phyloP scores from a whole-genome alignment of 2,113 vertebrate genomes.

The Erinaceus europaeus region DNA sequence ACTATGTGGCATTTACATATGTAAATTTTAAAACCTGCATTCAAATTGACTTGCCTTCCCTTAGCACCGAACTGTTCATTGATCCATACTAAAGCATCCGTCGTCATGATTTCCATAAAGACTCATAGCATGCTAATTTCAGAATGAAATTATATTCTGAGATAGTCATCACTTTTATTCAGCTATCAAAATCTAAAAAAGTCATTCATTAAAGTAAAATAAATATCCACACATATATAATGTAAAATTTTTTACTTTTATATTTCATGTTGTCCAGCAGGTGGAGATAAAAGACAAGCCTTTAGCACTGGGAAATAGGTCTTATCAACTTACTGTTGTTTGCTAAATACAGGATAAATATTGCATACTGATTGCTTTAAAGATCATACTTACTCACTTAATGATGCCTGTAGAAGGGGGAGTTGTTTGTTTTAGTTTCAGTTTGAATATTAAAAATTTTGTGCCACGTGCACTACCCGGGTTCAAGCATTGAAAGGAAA shows the following conservation, averaged over 20 bases:
- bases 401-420: neutral
- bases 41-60: neutral
- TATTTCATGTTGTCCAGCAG: constrained; percentile 61
- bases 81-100: neutral
- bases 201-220: neutral
- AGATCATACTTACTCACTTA: neutral
- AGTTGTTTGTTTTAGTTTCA: neutral
- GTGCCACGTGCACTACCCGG: too few relatives aligned
- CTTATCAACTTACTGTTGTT: neutral
- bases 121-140: neutral
- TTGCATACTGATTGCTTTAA: neutral
- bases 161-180: neutral
- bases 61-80: neutral
- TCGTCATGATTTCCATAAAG: neutral
- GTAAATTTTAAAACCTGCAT: neutral
- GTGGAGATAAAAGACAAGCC: constrained; percentile 57
- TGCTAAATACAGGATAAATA: neutral
- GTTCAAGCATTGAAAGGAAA: too few relatives aligned
- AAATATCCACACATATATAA: neutral
- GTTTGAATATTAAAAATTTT: neutral
- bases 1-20: neutral
- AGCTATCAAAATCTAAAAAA: neutral
- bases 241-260: neutral
- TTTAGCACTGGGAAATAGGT: neutral
- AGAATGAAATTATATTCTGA: neutral